Conservation (phyloP, 2,797 vertebrate genomes). For the Tragelaphus oryx region DNA sequence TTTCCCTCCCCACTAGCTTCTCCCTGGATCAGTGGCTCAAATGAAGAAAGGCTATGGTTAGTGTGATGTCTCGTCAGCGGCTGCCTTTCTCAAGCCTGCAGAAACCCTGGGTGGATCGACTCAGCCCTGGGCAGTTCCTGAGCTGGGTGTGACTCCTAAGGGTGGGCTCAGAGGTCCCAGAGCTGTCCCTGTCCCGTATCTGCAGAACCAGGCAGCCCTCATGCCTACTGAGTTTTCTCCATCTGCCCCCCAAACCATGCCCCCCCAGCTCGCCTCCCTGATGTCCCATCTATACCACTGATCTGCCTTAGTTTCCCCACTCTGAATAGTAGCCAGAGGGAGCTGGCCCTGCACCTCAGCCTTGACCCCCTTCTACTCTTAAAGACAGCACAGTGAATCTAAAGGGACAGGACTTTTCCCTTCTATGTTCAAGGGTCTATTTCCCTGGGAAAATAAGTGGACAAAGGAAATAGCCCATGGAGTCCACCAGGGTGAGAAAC, state of each 20-base stretch:
- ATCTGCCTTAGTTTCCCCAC: neutral
- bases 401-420: neutral
- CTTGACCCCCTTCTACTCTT: neutral
- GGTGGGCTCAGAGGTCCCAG: neutral
- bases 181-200: neutral
- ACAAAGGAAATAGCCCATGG: neutral
- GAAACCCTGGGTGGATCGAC: neutral
- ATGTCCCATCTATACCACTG: neutral
- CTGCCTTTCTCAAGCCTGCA: neutral
- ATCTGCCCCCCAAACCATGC: fast-evolving
- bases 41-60: neutral
- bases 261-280: neutral
- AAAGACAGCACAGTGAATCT: neutral
- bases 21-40: neutral
- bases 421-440: neutral
- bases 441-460: neutral
- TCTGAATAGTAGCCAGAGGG: neutral
- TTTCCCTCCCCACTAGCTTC: neutral
- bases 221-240: neutral
- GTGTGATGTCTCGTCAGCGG: too few species aligned
- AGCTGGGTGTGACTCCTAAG: too few species aligned
- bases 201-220: neutral
- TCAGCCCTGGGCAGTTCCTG: neutral
- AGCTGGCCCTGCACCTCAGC: neutral
- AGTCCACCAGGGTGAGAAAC: neutral